Conservation (phyloP, 2,797 vertebrate genomes). For the Typhlichthys subterraneus region DNA sequence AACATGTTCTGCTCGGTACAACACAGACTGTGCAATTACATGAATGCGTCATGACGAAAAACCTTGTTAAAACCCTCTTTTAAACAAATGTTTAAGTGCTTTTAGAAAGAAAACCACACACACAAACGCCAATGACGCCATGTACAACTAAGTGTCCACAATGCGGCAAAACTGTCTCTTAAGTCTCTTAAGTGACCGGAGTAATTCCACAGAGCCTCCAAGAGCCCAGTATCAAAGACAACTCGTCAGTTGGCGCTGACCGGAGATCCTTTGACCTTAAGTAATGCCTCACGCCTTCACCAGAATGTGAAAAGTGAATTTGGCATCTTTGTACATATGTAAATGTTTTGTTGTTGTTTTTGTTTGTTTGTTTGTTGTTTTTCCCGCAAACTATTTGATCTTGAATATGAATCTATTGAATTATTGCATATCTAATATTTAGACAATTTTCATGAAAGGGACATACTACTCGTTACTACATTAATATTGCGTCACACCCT, state of each 20-base stretch:
- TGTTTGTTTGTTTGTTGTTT: conserved; percentile 50
- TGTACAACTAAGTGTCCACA: conserved; percentile 50
- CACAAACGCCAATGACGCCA: conserved; percentile 25
- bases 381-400: conserved; percentile 78
- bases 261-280: conserved; percentile 40
- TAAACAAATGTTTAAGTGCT: conserved; percentile 63
- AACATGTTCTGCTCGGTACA: conserved; percentile 38
- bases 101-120: conserved; percentile 50
- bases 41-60: conserved; percentile 82
- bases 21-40: conserved; percentile 68
- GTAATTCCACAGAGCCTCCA: conserved; percentile 33
- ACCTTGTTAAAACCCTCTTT: conserved; percentile 63
- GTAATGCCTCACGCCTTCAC: conserved; percentile 11
- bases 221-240: conserved; percentile 50
- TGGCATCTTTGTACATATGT: conserved; percentile 80
- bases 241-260: conserved; percentile 31
- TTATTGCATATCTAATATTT: conserved; percentile 62
- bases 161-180: conserved; percentile 30
- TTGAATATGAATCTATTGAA: conserved; percentile 77
- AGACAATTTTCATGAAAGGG: conserved; percentile 67
- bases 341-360: conserved; percentile 47
- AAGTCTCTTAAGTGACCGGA: conserved; percentile 16
- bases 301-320: conserved; percentile 35
- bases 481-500: conserved; percentile 26
- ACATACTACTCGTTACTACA: conserved; percentile 41